Conservation (phyloP, 2,888 invertebrate genomes). For the Chaitophorus viminalis region DNA sequence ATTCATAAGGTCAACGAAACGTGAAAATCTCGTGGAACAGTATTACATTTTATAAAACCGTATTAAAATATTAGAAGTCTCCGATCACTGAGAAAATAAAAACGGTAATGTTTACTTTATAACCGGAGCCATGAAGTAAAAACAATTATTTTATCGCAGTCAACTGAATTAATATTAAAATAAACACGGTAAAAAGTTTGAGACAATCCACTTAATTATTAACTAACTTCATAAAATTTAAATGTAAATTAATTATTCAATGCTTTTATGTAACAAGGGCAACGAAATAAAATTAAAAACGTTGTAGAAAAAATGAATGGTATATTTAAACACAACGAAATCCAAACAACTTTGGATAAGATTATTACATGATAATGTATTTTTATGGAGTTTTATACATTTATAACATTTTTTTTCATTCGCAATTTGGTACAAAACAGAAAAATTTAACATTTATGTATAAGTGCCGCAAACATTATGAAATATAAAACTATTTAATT, state of each 20-base stretch:
- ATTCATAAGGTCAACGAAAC: neutral
- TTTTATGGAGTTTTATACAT: too few relatives aligned
- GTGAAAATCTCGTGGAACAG: neutral
- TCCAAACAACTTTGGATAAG: neutral
- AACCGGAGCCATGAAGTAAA: constrained; percentile 8
- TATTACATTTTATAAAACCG: constrained; percentile 18
- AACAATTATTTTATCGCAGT: constrained; percentile 54
- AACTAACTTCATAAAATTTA: constrained; percentile 47
- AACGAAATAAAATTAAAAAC: constrained; percentile 42
- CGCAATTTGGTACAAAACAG: too few relatives aligned
- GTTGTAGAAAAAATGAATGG: constrained; percentile 14
- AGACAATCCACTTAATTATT: constrained; percentile 56
- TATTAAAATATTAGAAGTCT: constrained; percentile 9
- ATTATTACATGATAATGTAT: neutral
- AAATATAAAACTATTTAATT: too few relatives aligned
- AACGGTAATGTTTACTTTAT: constrained; percentile 35
- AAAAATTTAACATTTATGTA: too few relatives aligned
- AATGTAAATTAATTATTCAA: constrained; percentile 57
- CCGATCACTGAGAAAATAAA: neutral
- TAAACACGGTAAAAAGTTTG: constrained; percentile 45
- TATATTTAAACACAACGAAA: constrained; percentile 1
- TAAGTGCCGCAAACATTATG: too few relatives aligned
- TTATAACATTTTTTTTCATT: too few relatives aligned
- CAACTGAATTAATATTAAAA: constrained; percentile 52
- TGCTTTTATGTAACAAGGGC: constrained; percentile 12